Evolutionary conservation across 2,797 vertebrate species (phyloP), one percentile per base, ranked within the genome.

Genomic region (Ciconia nigra): DNA sequence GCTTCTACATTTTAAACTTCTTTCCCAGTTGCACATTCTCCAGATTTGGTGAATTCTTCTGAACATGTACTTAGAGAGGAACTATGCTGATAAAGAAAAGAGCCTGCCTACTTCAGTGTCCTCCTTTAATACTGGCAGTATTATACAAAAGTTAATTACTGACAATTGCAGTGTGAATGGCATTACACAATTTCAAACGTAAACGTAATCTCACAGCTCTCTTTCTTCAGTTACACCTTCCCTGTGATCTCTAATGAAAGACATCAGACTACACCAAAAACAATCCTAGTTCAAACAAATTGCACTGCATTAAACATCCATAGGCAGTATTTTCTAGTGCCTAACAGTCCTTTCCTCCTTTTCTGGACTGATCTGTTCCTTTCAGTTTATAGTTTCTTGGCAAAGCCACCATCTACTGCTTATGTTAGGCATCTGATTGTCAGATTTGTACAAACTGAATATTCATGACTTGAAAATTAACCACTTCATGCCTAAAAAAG

Each of bases 401-500:
- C 98, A 98, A 98, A 96, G 91, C 96, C 96, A 83, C 57, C 93
- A 97, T 97, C 97, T 93, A 96, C 96, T 97, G 98, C 98, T 98
- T 98, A 97, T 98, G 97, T 96, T 97, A 97, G 97, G 98, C 97
- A 97, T 97, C 98, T 97, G 98, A 98, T 96, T 97, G 98, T 98
- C 98, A 98, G 98, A 97, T 98, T 96, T 90, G 97, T 96, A 93
- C 96, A 89, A 96, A 93, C 91, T 97, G 97, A 98, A 98, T 98
- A 98, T 98, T 98, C 97, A 98, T 98, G 97, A 98, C 93, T 94
- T 52, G 92, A 95, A 44, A 93, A 96, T 98, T 98, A 98, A 98
- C 98, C 95, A 96, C 94, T 98, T 98, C 94, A 21, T 96, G 97
- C 35, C 97, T 95, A 73, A 92, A 89, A 70, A 55, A 88, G 44